Conservation (phyloP, 1,140 invertebrate species). For the Nasonia giraulti region DNA sequence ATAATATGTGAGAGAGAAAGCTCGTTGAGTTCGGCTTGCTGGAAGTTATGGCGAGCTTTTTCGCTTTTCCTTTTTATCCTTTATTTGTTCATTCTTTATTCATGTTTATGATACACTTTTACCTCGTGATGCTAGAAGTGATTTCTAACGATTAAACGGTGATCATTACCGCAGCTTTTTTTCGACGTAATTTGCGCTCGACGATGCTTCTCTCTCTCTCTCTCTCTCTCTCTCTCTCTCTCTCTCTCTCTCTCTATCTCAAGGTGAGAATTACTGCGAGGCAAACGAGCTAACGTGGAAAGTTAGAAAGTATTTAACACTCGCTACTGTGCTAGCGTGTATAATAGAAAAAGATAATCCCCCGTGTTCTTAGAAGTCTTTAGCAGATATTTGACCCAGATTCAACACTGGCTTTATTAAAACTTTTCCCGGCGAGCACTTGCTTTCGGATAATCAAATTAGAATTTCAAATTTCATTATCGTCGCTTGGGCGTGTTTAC, state of each 20-base stretch:
- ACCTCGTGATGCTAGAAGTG: neutral
- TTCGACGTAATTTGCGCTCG: neutral
- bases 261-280: neutral
- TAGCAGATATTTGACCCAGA: neutral
- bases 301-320: conserved; percentile 28
- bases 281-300: neutral
- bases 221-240: too few relatives aligned
- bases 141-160: neutral
- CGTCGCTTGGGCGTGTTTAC: neutral
- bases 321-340: conserved; percentile 5
- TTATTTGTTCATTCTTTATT: neutral
- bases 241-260: neutral
- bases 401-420: neutral
- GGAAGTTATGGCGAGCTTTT: neutral
- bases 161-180: neutral
- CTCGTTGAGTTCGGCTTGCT: too few relatives aligned
- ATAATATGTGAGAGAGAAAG: too few relatives aligned
- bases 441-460: neutral
- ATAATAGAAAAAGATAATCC: conserved; percentile 20
- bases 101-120: neutral
- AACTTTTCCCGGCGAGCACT: neutral
- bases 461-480: neutral
- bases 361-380: neutral
- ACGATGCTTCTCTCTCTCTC: neutral
- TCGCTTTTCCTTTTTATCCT: neutral